Base-by-base conservation (phyloP, 2,888 invertebrate species). In the Gnatocerus cornutus region DNA sequence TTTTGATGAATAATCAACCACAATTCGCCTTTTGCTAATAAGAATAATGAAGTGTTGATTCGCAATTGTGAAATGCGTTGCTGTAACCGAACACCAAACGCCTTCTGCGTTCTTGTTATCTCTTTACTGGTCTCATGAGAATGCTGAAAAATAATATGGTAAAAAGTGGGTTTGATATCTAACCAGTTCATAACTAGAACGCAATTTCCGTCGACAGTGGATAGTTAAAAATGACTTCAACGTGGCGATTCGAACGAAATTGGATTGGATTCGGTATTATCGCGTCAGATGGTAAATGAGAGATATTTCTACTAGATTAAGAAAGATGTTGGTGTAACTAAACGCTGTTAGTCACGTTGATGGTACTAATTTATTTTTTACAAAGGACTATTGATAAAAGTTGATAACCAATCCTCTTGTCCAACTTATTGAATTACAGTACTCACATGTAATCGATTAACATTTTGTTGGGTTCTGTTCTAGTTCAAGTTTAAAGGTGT, bases 111-210 rank as follows among this genome's bases (percentile, higher is more conserved):
- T 43, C 37, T 37, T 53, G 53, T 58, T 58, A 58, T 58, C 58
- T 46, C 27, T 59, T 50, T 61, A 61, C 52, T 52, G 30, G 10
- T 41, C 48, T 56, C 39, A 45, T 27, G 63, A 55, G 68, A 62
- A 62, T 63, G 63, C 50, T 69, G 55, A 56, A 63, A 33, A 64
- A 68, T 68, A 59, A 52, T 55, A 56, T 56, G 41, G 16, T 41
- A 14, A 50, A 68, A 68, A 68, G 53, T 68, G 45, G 68, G 68
- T 68, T 48, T 59, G 30, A 45, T 50, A 27, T 58, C 52, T 27
- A 69, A 69, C 65, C 46, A 46, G 70, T 66, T 45, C 59, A 70
- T 70, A 70, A 70, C 62, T 70, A 52, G 70, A 66, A 48, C 70
- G 56, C 66, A 61, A 70, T 70, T 70, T 70, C 70, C 70, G 70